Conservation (phyloP, 2,888 invertebrate genomes). For the Trichogramma dendrolimi region DNA sequence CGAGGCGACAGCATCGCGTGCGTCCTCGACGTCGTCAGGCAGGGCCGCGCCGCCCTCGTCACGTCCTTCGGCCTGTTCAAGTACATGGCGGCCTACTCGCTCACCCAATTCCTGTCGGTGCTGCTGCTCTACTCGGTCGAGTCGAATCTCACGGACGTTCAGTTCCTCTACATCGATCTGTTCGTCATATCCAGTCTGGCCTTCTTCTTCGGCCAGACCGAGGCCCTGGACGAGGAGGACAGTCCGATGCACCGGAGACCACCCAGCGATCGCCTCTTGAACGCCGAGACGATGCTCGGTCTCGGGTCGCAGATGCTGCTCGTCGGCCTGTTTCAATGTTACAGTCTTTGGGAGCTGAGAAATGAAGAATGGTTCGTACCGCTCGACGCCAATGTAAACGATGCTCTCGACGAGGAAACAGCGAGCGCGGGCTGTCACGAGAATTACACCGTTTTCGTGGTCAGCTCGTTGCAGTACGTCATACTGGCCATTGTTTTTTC, state of each 20-base stretch:
- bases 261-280: conserved; percentile 75
- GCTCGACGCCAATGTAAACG: conserved; percentile 39
- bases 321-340: conserved; percentile 63
- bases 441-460: conserved; percentile 78
- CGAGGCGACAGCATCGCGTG: conserved; percentile 79
- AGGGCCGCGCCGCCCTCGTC: conserved; percentile 88
- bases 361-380: conserved; percentile 60
- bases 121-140: conserved; percentile 86
- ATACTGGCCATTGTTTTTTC: conserved; percentile 83
- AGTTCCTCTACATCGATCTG: conserved; percentile 87
- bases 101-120: conserved; percentile 88
- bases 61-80: conserved; percentile 97
- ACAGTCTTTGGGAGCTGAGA: conserved; percentile 62
- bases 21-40: conserved; percentile 74
- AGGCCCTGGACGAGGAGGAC: conserved; percentile 58
- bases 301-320: conserved; percentile 68
- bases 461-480: conserved; percentile 88
- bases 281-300: conserved; percentile 71
- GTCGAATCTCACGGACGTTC: conserved; percentile 81
- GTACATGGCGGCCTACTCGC: conserved; percentile 94
- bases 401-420: conserved; percentile 51
- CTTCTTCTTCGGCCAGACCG: conserved; percentile 85
- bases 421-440: conserved; percentile 68
- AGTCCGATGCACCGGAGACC: conserved; percentile 73
- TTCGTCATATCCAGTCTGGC: conserved; percentile 84